These are phyloP conservation scores for Polylopha cassiicola DNA, from an alignment of 2,888 invertebrate species.

Conservation along the genomic window DNA sequence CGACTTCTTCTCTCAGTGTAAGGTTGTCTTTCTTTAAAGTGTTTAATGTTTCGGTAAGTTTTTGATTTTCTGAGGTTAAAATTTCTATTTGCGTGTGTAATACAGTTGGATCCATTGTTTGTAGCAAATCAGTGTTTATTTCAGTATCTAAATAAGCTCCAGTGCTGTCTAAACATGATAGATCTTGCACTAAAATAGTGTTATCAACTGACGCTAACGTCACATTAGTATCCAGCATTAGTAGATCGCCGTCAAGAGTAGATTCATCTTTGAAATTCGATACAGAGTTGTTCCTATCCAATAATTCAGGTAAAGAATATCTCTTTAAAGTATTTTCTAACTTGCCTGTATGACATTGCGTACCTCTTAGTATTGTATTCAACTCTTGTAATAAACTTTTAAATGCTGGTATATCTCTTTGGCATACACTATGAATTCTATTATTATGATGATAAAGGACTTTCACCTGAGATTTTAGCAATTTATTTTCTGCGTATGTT, in stretches of 20 bases:
- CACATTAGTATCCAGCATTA: conserved; percentile 69
- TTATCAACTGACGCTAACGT: conserved; percentile 53
- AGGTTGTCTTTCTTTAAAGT: conserved; percentile 45
- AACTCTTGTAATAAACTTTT: conserved; percentile 55
- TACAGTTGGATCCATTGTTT: conserved; percentile 30
- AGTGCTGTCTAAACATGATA: conserved; percentile 56
- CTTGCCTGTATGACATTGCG: conserved; percentile 30
- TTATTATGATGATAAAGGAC: conserved; percentile 60
- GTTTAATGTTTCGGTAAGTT: conserved; percentile 35
- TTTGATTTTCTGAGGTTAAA: conserved; percentile 33
- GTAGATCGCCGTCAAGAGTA: conserved; percentile 58
- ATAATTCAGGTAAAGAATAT: conserved; percentile 53
- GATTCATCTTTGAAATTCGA: conserved; percentile 58
- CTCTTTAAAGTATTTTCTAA: conserved; percentile 47
- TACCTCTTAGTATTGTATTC: conserved; percentile 47
- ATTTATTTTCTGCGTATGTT: conserved; percentile 64
- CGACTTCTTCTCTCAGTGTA: conserved; percentile 38
- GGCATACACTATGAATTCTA: conserved; percentile 58
- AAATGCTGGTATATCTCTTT: conserved; percentile 60
- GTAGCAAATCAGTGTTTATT: conserved; percentile 36
- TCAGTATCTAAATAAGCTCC: conserved; percentile 46
- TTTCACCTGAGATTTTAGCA: conserved; percentile 58
- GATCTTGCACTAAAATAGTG: conserved; percentile 52
- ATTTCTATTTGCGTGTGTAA: conserved; percentile 34
- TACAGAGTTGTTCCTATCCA: conserved; percentile 44